phyloP scores from a whole-genome alignment of 2,888 invertebrate species.

The Petrophora chlorosata region DNA sequence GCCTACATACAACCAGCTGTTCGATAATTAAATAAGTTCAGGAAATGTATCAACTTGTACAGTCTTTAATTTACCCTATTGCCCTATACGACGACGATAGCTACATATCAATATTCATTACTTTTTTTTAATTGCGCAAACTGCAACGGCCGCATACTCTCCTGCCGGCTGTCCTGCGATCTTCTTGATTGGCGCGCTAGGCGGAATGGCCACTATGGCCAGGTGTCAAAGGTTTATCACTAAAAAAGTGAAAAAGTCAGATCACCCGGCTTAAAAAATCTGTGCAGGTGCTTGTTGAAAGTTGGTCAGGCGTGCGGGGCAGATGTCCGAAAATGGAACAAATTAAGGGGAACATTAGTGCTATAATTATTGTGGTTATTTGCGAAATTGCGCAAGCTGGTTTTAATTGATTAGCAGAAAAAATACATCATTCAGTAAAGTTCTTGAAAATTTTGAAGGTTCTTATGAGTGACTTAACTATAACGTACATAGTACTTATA shows the following conservation, averaged over 20 bases:
- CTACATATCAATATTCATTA: slow-evolving; percentile 51
- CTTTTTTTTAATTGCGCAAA: slow-evolving; percentile 53
- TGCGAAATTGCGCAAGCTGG: slow-evolving; percentile 25
- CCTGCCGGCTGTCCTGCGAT: slow-evolving; percentile 41
- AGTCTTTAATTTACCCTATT: slow-evolving; percentile 50
- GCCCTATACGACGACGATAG: slow-evolving; percentile 35
- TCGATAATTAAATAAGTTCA: slow-evolving; percentile 47
- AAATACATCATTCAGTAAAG: background rate
- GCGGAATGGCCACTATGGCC: slow-evolving; percentile 69
- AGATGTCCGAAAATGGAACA: slow-evolving; percentile 66
- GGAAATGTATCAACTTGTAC: slow-evolving; percentile 41
- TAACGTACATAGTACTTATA: too few relatives aligned
- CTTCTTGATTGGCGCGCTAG: slow-evolving; percentile 56
- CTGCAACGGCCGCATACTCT: slow-evolving; percentile 49
- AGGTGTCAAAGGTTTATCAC: slow-evolving; percentile 67
- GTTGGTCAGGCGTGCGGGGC: slow-evolving; percentile 72
- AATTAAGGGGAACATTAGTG: slow-evolving; percentile 54
- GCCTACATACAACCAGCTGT: slow-evolving; percentile 40
- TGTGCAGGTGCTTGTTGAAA: slow-evolving; percentile 69
- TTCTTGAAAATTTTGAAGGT: background rate
- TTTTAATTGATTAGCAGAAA: background rate
- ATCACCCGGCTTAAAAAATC: slow-evolving; percentile 75
- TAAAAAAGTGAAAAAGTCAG: slow-evolving; percentile 66
- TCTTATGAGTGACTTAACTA: too few relatives aligned
- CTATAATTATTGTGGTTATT: slow-evolving; percentile 38